phyloP scores from a whole-genome alignment of 1,140 invertebrate species.

The Drosophila arizonae region DNA sequence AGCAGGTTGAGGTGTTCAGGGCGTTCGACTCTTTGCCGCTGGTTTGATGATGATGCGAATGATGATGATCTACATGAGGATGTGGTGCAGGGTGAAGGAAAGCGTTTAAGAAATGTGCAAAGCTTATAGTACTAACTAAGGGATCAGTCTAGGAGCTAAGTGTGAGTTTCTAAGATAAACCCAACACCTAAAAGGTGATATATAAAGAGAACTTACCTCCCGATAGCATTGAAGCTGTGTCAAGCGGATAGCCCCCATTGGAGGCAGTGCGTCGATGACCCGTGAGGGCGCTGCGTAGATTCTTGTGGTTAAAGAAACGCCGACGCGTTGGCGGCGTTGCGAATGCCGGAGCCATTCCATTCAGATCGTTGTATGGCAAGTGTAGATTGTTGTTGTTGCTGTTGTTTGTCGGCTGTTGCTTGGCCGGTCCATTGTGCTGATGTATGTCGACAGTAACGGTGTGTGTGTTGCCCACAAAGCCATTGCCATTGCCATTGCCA shows the following conservation, averaged over 20 bases:
- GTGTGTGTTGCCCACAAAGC: slow-evolving; percentile 55
- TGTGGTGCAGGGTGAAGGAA: slow-evolving; percentile 13
- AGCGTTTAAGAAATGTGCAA: slow-evolving; percentile 1
- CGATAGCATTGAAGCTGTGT: slow-evolving; percentile 73
- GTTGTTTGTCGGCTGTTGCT: slow-evolving; percentile 54
- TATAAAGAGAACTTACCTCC: slow-evolving; percentile 61
- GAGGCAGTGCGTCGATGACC: slow-evolving; percentile 79
- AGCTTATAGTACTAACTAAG: slow-evolving; percentile 1
- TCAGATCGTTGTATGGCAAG: slow-evolving; percentile 65
- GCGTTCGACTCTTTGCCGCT: slow-evolving; percentile 72
- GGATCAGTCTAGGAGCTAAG: neutral
- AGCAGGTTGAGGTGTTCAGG: slow-evolving; percentile 79
- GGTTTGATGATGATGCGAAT: slow-evolving; percentile 29
- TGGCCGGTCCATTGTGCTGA: slow-evolving; percentile 48
- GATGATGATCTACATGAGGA: slow-evolving; percentile 18
- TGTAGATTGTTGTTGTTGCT: slow-evolving; percentile 82
- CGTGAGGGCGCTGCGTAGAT: slow-evolving; percentile 88
- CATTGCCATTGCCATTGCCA: slow-evolving; percentile 25
- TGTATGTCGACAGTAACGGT: slow-evolving; percentile 78
- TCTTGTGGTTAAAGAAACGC: slow-evolving; percentile 91
- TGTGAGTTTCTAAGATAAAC: slow-evolving; percentile 1
- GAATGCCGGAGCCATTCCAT: slow-evolving; percentile 83
- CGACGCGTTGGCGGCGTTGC: slow-evolving; percentile 90
- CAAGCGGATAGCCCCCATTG: slow-evolving; percentile 78
- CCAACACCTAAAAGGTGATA: slow-evolving; percentile 17